Evolutionary conservation across 2,888 invertebrate species (phyloP), one percentile per base, ranked within the genome.

Genomic region (Hypomecis punctinalis): DNA sequence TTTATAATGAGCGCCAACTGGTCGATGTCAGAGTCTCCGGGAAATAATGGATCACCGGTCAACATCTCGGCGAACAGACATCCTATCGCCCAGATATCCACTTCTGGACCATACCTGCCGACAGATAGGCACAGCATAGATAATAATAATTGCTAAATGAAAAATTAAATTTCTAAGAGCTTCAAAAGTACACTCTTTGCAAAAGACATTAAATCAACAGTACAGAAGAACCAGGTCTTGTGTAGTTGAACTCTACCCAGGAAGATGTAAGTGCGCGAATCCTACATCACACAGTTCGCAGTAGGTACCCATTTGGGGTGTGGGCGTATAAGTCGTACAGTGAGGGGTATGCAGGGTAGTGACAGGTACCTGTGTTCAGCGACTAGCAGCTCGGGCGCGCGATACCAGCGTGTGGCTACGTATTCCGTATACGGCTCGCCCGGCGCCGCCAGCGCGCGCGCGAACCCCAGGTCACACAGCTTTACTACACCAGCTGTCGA

Each of bases 401-500:
- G 90, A 89, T 98, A 98, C 97, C 97, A 97, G 70, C 97, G 89
- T 0, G 98, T 98, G 9, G 98, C 98, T 40, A 98, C 98, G 83
- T 98, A 98, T 87, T 97, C 98, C 62, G 97, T 98, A 89, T 96
- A 97, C 0, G 96, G 95, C 82, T 97, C 97, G 0, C 96, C 96
- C 1, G 95, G 94, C 0, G 94, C 93, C 0, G 95, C 95, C 61
- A 96, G 90, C 0, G 96, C 91, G 42, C 98, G 93, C 0, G 98
- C 98, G 81, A 98, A 98, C 0, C 98, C 98, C 74, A 98, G 96
- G 91, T 98, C 98, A 84, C 98, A 98, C n/a, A 98, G 91, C 88
- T 98, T 98, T 45, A 98, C 96, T 5, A 98, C 95, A 0, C 97
- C 97, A 45, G 94, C 89, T 66, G 95, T 95, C 0, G 97, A 97